Base-by-base conservation (phyloP, 2,888 invertebrate genomes). In the Melitaea athalia region DNA sequence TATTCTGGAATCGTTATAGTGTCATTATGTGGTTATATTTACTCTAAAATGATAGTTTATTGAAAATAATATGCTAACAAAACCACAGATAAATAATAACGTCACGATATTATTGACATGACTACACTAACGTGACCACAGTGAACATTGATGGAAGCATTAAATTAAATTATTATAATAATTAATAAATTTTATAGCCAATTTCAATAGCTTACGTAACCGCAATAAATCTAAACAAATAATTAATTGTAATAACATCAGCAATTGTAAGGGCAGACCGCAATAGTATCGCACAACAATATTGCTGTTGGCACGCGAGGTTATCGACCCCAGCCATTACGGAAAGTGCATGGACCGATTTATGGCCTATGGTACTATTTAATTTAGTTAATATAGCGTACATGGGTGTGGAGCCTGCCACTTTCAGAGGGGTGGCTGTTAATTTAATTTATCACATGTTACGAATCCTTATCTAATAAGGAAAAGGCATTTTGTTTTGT, bases 341-440 rank as follows among this genome's bases (percentile, higher is more conserved):
- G 64, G 63, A 67, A 77, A 80, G 80, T 81, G 82, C 78, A 78
- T 72, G 77, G 79, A 80, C 78, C 78, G 85, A 85, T 86, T 83
- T 84, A 85, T 80, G 69, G 75, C 62, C 17, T 24, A 52, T 52
- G 67, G 81, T 84, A 77, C 76, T 75, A 74, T 79, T 77, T 85
- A 81, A 84, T 85, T 83, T 79, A 81, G 75, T 83, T 82, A 81
- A 81, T 81, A 52, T 42, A 24, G 15, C 75, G 70, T 66, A 76
- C 73, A n/a, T 38, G 33, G 55, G 55, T 55, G 33, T 33, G 55
- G 31, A 33, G 5, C 31, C 6, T 38, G 33, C 8, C 33, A n/a
- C 55, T 55, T 38, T 6, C 33, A 74, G 68, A 49, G 66, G 65
- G 45, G 50, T 60, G 33, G 3, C 14, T 55, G 14, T 12, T 33